These are phyloP conservation scores for Phalacrocorax aristotelis DNA, from an alignment of 2,113 vertebrate species.

Conservation along the genomic window DNA sequence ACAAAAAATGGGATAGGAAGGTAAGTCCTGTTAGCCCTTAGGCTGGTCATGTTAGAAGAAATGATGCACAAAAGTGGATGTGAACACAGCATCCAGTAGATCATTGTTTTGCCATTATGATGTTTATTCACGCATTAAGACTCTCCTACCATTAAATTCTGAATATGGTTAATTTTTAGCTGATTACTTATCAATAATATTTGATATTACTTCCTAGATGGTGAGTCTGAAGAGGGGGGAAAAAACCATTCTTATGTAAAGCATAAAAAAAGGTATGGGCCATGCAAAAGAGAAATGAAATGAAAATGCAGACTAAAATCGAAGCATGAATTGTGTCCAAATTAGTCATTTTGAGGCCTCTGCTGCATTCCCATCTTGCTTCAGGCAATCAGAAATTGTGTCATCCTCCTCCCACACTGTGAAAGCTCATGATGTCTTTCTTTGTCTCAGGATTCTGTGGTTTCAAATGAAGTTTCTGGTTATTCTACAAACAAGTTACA, in stretches of 20 bases:
- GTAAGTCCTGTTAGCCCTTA: neutral
- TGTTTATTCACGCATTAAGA: neutral
- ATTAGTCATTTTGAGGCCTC: conserved; percentile 24
- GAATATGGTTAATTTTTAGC: neutral
- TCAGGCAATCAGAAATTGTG: conserved; percentile 25
- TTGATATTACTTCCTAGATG: neutral
- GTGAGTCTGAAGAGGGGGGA: neutral
- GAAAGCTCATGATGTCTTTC: neutral
- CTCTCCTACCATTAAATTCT: neutral
- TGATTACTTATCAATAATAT: neutral
- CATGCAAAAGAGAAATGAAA: neutral
- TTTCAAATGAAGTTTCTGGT: conserved; percentile 30
- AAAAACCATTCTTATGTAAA: neutral
- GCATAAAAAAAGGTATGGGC: neutral
- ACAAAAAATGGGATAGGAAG: neutral
- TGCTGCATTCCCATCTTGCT: neutral
- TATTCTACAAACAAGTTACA: neutral
- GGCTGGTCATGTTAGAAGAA: neutral
- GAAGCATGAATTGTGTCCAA: neutral
- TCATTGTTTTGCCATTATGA: neutral
- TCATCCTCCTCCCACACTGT: conserved; percentile 16
- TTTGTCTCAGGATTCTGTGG: conserved; percentile 34
- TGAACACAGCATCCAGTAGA: neutral
- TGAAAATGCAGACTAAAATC: neutral
- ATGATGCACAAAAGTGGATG: neutral